Conservation (phyloP, 2,113 vertebrate species). For the Macquaria ambigua region DNA sequence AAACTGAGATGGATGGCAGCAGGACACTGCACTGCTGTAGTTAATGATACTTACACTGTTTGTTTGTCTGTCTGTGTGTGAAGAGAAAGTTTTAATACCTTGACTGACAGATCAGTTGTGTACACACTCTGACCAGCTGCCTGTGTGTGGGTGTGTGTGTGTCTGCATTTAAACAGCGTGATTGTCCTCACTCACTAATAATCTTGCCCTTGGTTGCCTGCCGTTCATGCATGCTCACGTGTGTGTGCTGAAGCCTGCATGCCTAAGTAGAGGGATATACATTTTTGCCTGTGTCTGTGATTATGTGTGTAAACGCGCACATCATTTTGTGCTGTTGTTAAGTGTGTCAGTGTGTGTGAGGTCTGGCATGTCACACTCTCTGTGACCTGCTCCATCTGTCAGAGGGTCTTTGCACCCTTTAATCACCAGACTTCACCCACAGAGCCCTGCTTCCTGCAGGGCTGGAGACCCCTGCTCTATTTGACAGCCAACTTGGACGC, state of each 20-base stretch:
- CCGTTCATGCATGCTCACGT: constrained; percentile 20
- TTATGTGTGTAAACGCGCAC: constrained; percentile 22
- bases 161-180: not conserved
- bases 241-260: not conserved
- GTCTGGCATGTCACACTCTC: constrained; percentile 36
- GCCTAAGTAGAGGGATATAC: not conserved
- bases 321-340: not conserved
- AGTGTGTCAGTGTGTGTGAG: constrained; percentile 46
- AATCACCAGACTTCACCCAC: constrained; percentile 52
- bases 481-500: not conserved
- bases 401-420: constrained; percentile 52
- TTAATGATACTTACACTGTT: not conserved
- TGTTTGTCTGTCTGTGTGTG: too few species aligned
- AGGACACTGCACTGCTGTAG: not conserved
- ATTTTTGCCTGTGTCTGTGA: not conserved
- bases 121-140: not conserved
- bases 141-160: constrained; percentile 3
- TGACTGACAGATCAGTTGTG: not conserved
- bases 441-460: constrained; percentile 10
- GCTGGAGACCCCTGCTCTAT: constrained; percentile 23
- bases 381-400: constrained; percentile 73
- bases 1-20: not conserved
- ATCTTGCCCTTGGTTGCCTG: not conserved
- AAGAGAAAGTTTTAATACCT: not conserved
- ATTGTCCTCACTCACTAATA: not conserved